Percentiles rank a stretch among this genome's conserved stretches.
Evolutionary conservation across 2,113 vertebrate genomes (phyloP).

Genomic region (human): DNA sequence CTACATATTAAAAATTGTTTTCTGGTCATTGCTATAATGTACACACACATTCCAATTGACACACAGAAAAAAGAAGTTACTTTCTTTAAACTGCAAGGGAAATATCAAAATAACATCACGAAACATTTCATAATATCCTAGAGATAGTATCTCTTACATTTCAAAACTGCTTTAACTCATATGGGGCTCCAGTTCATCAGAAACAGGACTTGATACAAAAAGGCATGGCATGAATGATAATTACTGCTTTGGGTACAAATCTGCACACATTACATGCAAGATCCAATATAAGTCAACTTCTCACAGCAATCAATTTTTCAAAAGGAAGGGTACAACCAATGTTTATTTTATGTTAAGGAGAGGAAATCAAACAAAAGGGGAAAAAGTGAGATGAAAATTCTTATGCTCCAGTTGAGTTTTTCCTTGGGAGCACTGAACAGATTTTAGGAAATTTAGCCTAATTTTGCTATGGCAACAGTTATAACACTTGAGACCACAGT

Average conservation of each 20-base stretch:
- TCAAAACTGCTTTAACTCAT: slow-evolving; percentile 62
- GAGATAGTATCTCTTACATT: slow-evolving; percentile 39
- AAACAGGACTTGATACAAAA: slow-evolving; percentile 15
- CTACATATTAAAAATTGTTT: not conserved
- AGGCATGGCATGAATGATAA: slow-evolving; percentile 47
- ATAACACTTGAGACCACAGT: slow-evolving; percentile 55
- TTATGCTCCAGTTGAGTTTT: slow-evolving; percentile 58
- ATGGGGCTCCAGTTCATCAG: not conserved
- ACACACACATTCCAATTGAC: not conserved
- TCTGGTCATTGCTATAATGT: slow-evolving; percentile 1
- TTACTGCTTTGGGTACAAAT: slow-evolving; percentile 45
- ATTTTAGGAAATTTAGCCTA: slow-evolving; percentile 76
- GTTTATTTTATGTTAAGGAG: slow-evolving; percentile 34
- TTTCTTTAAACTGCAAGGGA: slow-evolving; percentile 58
- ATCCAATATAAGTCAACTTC: slow-evolving; percentile 44
- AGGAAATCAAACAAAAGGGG: slow-evolving; percentile 31
- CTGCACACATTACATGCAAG: not conserved
- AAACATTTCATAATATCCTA: slow-evolving; percentile 46
- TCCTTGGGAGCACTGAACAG: slow-evolving; percentile 41
- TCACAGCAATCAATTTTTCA: slow-evolving; percentile 50
- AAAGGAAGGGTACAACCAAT: not conserved
- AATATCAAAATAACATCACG: slow-evolving; percentile 39
- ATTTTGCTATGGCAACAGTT: slow-evolving; percentile 82
- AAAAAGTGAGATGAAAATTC: slow-evolving; percentile 51
- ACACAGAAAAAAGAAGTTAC: not conserved